These are phyloP conservation scores for Ormyrus thymus DNA, from an alignment of 2,888 invertebrate genomes.

Conservation along the genomic window DNA sequence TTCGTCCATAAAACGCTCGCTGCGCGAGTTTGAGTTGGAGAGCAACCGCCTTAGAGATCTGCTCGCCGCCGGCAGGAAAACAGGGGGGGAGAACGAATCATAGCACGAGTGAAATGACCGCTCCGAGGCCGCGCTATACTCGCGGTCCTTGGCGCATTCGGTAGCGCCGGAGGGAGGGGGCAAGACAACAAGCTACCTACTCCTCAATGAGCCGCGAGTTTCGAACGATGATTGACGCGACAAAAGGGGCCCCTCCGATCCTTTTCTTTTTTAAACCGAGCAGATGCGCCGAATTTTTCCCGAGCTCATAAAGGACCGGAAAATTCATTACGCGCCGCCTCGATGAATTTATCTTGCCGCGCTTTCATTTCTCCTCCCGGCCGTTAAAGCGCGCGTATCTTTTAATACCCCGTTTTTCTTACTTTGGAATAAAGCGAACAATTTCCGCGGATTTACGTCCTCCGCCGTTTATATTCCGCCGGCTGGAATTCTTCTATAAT, in stretches of 20 bases:
- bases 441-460: slow-evolving; percentile 29
- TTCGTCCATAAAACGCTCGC: too few species aligned
- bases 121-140: slow-evolving; percentile 35
- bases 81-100: slow-evolving; percentile 15
- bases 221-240: slow-evolving; percentile 50
- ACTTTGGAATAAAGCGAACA: slow-evolving; percentile 19
- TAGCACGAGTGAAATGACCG: slow-evolving; percentile 47
- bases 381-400: slow-evolving; percentile 56
- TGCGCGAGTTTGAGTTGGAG: slow-evolving; percentile 26
- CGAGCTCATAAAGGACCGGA: slow-evolving; percentile 11
- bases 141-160: slow-evolving; percentile 31
- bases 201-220: slow-evolving; percentile 17
- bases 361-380: slow-evolving; percentile 60
- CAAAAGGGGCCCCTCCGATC: background rate
- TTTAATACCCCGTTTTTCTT: slow-evolving; percentile 28
- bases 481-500: background rate
- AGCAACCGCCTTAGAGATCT: slow-evolving; percentile 13
- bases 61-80: too few species aligned
- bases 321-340: slow-evolving; percentile 49
- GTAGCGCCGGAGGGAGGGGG: background rate
- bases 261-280: slow-evolving; percentile 28
- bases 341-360: slow-evolving; percentile 61
- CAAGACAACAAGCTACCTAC: slow-evolving; percentile 18
- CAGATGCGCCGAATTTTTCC: slow-evolving; percentile 17
- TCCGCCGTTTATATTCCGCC: background rate